These are phyloP conservation scores for Andrena marginata DNA, from an alignment of 2,888 invertebrate species.

Conservation along the genomic window DNA sequence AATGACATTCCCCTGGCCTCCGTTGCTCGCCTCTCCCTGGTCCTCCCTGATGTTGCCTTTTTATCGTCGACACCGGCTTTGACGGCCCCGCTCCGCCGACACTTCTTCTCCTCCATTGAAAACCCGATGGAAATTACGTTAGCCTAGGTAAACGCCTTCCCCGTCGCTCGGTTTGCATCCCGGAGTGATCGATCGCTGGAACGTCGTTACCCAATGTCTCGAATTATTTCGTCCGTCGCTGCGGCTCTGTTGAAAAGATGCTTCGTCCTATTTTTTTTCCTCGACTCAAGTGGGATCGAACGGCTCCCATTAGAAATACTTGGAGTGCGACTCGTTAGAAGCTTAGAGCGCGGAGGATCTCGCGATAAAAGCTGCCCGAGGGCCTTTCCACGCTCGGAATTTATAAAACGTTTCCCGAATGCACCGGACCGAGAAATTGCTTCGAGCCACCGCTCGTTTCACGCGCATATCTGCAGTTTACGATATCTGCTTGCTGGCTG, in stretches of 20 bases:
- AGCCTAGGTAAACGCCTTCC: conserved; percentile 15
- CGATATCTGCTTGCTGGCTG: conserved; percentile 18
- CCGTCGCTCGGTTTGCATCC: conserved; percentile 15
- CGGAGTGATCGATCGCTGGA: conserved; percentile 19
- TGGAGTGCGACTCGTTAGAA: neutral
- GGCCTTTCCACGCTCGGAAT: neutral
- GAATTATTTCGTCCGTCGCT: neutral
- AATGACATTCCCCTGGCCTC: conserved; percentile 31
- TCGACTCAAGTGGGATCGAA: no score
- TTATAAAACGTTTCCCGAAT: conserved; percentile 8
- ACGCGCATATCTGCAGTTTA: conserved; percentile 24
- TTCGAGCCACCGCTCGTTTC: conserved; percentile 12
- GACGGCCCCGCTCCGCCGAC: conserved; percentile 6
- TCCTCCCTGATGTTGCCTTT: conserved; percentile 1
- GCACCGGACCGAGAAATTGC: conserved; percentile 9
- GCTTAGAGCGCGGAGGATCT: neutral
- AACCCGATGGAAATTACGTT: conserved; percentile 56
- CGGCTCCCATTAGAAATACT: no score
- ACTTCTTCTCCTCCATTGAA: conserved; percentile 43
- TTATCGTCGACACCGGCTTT: conserved; percentile 7
- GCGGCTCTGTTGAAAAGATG: neutral
- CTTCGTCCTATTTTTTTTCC: neutral
- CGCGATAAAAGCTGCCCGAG: neutral
- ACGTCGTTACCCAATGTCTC: conserved; percentile 14
- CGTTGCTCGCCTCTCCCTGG: neutral